Conservation (phyloP, 2,888 invertebrate species). For the Agrochola macilenta region DNA sequence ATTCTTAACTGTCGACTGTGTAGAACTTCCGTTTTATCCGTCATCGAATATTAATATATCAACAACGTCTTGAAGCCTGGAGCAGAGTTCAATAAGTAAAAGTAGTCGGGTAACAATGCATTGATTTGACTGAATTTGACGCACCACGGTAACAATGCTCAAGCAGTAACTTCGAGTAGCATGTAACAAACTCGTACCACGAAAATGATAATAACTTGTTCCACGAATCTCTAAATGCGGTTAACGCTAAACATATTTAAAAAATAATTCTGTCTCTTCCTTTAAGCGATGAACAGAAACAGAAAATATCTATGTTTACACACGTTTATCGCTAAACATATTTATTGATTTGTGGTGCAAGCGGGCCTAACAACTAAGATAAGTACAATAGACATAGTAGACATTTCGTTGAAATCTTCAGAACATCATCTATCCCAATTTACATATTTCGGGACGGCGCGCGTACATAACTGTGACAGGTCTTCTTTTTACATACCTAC, state of each 20-base stretch:
- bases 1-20: no score
- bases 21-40: background rate
- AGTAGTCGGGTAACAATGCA: background rate
- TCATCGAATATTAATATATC: background rate
- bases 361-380: no score
- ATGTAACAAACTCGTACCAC: background rate
- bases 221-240: background rate
- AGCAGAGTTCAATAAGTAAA: constrained; percentile 1
- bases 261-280: background rate
- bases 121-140: background rate
- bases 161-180: background rate
- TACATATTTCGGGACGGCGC: no score
- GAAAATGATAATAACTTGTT: no score
- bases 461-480: background rate
- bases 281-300: background rate
- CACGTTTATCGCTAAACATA: background rate
- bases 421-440: background rate
- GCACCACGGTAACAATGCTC: background rate
- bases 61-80: background rate
- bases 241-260: background rate
- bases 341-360: background rate
- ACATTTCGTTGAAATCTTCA: background rate
- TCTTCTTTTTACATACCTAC: background rate
- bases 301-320: background rate
- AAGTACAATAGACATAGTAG: no score